phyloP scores from a whole-genome alignment of 2,113 vertebrate genomes.

The Microtus ochrogaster region DNA sequence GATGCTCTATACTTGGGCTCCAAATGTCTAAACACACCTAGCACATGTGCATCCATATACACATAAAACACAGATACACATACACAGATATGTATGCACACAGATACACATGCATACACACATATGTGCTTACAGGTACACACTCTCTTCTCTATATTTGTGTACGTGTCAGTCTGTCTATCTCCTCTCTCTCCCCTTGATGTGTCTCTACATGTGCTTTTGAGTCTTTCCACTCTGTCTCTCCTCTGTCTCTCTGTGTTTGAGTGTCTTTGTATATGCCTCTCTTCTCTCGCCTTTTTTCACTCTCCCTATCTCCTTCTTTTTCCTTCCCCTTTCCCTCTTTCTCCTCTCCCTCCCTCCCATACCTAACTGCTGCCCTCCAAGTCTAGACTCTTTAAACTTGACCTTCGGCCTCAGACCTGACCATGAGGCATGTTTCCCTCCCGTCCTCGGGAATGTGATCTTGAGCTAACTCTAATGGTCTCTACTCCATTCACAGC shows the following conservation, averaged over 20 bases:
- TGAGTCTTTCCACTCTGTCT: neutral
- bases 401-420: neutral
- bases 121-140: neutral
- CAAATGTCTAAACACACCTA: slow-evolving; percentile 15
- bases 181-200: neutral
- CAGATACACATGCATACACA: neutral
- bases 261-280: neutral
- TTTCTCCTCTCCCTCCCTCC: neutral
- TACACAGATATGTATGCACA: neutral
- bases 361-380: neutral
- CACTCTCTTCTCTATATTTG: neutral
- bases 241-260: neutral
- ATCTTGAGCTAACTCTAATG: neutral
- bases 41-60: neutral
- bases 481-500: neutral
- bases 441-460: neutral
- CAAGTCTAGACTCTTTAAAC: neutral
- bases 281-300: neutral
- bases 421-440: neutral
- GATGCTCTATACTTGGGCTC: neutral
- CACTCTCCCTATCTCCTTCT: too few species aligned
- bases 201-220: neutral
- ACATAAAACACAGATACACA: neutral
- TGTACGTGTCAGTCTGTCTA: neutral
- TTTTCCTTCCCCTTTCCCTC: too few species aligned